These are phyloP conservation scores for Knipowitschia caucasica DNA, from an alignment of 2,797 vertebrate species.

Conservation along the genomic window DNA sequence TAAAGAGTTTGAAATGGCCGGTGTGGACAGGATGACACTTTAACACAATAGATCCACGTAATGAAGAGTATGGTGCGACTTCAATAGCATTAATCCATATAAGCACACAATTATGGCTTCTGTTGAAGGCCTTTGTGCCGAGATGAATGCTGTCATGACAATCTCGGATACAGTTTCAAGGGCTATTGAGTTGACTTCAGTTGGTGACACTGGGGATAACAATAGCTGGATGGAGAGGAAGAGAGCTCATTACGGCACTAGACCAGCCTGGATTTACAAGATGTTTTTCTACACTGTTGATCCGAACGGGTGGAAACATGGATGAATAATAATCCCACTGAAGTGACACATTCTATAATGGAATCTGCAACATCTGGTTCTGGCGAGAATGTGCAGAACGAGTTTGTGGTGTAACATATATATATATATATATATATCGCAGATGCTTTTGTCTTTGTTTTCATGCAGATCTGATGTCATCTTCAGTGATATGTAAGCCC, in stretches of 20 bases:
- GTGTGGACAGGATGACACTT: not conserved
- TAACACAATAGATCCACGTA: conserved; percentile 4
- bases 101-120: conserved; percentile 15
- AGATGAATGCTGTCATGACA: conserved; percentile 31
- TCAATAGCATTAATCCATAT: conserved; percentile 29
- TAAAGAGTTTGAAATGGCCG: conserved; percentile 1
- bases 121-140: conserved; percentile 15
- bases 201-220: conserved; percentile 24
- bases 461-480: too few relatives aligned
- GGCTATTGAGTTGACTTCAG: conserved; percentile 35
- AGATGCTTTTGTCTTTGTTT: too few relatives aligned
- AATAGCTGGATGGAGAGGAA: conserved; percentile 14
- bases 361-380: not conserved
- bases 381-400: too few relatives aligned
- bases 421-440: too few relatives aligned
- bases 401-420: too few relatives aligned
- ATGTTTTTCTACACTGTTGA: conserved; percentile 1
- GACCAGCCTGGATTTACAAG: not conserved
- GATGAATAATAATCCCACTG: not conserved
- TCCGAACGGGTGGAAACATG: not conserved
- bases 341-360: not conserved
- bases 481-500: too few relatives aligned
- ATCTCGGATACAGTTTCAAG: conserved; percentile 32
- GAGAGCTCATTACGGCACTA: conserved; percentile 11
- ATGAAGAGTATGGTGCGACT: conserved; percentile 19